phyloP scores from a whole-genome alignment of 2,113 vertebrate species.

The Connochaetes taurinus region DNA sequence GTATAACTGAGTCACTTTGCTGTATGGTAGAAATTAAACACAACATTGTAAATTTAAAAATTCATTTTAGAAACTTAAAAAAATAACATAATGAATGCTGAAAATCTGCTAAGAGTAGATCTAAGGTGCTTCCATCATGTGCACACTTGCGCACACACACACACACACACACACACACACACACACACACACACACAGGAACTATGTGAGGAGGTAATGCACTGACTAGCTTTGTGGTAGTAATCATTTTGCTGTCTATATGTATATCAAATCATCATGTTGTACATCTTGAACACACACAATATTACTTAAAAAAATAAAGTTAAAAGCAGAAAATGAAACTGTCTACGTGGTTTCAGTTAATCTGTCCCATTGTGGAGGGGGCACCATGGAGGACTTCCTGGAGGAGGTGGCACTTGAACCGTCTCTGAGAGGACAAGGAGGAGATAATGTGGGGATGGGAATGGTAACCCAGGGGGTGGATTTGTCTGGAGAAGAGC shows the following conservation, averaged over 20 bases:
- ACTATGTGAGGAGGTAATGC: not conserved
- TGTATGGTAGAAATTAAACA: not conserved
- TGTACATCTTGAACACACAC: not conserved
- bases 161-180: not conserved
- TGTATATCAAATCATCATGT: not conserved
- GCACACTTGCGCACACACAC: not conserved
- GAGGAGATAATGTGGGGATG: not conserved
- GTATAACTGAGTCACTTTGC: not conserved
- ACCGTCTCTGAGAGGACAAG: not conserved
- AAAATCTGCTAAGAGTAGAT: not conserved
- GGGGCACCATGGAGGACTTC: not conserved
- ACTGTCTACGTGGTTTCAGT: not conserved
- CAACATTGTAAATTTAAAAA: not conserved
- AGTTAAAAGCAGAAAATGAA: not conserved
- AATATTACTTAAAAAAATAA: not conserved
- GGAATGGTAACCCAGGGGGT: not conserved
- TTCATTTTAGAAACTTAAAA: not conserved
- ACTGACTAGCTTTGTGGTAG: not conserved
- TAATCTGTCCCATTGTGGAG: not conserved
- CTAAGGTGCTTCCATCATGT: not conserved
- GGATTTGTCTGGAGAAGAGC: not conserved
- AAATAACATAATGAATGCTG: fast-evolving
- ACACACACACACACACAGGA: not conserved
- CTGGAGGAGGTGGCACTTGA: not conserved
- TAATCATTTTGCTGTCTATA: not conserved